A percentile compares a stretch with the other conserved stretches of the same genome.
Conservation (phyloP, 2,888 invertebrate species). For the Plutella xylostella region DNA sequence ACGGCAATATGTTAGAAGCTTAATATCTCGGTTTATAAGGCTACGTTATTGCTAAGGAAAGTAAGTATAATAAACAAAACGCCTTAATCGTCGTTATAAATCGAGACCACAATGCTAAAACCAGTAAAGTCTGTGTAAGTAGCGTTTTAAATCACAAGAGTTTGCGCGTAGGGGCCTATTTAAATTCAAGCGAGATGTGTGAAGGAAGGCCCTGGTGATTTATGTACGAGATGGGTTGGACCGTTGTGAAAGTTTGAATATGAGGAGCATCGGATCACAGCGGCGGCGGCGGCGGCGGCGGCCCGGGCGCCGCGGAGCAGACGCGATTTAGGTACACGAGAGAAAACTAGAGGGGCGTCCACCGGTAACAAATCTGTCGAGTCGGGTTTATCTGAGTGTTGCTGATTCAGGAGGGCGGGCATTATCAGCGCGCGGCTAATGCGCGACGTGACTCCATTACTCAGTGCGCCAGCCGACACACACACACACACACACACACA, state of each 20-base stretch:
- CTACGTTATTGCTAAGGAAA: too few species aligned
- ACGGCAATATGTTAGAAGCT: too few species aligned
- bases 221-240: slow-evolving; percentile 39
- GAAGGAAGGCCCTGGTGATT: slow-evolving; percentile 53
- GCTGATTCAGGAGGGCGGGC: not conserved
- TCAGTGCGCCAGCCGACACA: slow-evolving; percentile 10
- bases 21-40: too few species aligned
- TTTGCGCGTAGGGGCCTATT: slow-evolving; percentile 51
- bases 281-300: slow-evolving; percentile 15
- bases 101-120: slow-evolving; percentile 28
- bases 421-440: slow-evolving; percentile 13
- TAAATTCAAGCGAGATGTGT: slow-evolving; percentile 58
- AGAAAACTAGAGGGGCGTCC: too few species aligned
- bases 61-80: not conserved
- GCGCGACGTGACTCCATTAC: slow-evolving; percentile 19
- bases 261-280: slow-evolving; percentile 28
- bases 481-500: slow-evolving; percentile 12
- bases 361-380: too few species aligned
- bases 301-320: not conserved
- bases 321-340: not conserved
- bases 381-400: too few species aligned
- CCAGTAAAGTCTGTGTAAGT: slow-evolving; percentile 29
- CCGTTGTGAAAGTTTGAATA: slow-evolving; percentile 60
- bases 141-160: slow-evolving; percentile 46
- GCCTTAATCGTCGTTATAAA: not conserved